Evolutionary conservation across 1,140 invertebrate genomes (phyloP).

Genomic region (Uloborus diversus): DNA sequence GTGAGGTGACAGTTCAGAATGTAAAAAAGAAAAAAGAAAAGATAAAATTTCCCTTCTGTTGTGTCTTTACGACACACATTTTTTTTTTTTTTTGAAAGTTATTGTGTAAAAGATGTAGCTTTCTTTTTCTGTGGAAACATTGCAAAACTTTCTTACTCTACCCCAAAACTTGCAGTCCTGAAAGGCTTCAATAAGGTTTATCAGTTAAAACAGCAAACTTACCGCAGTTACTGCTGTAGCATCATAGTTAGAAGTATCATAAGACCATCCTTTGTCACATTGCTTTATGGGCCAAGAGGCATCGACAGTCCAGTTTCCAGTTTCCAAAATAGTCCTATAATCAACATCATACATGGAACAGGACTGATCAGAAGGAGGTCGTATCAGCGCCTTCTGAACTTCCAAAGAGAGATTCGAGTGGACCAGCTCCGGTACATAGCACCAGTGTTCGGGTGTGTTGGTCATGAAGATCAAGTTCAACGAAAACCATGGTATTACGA

Average conservation of each 20-base stretch:
- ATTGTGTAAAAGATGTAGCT: too few species aligned
- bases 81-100: too few species aligned
- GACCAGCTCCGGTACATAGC: constrained; percentile 67
- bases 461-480: constrained; percentile 68
- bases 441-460: constrained; percentile 70
- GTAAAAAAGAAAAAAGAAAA: too few species aligned
- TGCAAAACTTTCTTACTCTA: too few species aligned
- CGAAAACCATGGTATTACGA: constrained; percentile 28
- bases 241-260: not conserved
- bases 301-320: not conserved
- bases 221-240: not conserved
- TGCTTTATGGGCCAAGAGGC: not conserved
- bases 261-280: not conserved
- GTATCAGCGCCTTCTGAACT: constrained; percentile 55
- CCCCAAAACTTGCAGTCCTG: too few species aligned
- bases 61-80: too few species aligned
- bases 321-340: not conserved
- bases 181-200: too few species aligned
- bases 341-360: not conserved
- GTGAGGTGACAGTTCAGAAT: too few species aligned
- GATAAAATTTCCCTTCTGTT: too few species aligned
- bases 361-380: not conserved
- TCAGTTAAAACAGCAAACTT: too few species aligned
- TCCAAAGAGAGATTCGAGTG: constrained; percentile 66
- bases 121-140: too few species aligned